Base-by-base conservation (phyloP, 2,113 vertebrate species). In the Mormoops blainvillei region DNA sequence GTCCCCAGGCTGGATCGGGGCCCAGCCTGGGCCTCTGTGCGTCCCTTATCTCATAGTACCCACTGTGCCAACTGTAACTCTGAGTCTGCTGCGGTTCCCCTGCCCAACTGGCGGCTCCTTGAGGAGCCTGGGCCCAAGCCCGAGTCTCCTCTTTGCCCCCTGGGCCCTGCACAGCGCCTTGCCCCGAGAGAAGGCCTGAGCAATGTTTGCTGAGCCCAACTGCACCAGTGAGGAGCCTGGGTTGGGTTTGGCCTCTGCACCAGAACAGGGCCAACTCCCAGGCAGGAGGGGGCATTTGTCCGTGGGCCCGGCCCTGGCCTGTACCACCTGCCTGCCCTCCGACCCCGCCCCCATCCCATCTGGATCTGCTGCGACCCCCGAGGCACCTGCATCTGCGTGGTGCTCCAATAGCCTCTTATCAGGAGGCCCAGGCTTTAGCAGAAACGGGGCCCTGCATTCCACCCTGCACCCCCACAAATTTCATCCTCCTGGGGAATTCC, bases 281-380 rank as follows among this genome's bases (percentile, higher is more conserved):
- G 89, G 81, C 48, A 22, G n/a, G 18, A 15, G 28, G 7, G 22
- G 0, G 4, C 6, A 0, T 70, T 31, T 0, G 9, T 68, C 36
- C 36, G 4, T 15, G 70, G 80, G 78, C 74, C 31, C 50, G 81
- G 78, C 70, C 71, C 26, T 31, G 1, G 38, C 38, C 20, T 5
- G 54, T 16, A 7, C 54, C 22, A 7, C 5, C 52, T 8, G 1
- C 28, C 85, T 8, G 2, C n/a, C 76, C 0, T 3, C 12, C 7
- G 3, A 7, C 56, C 56, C 56, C 7, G 3, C 22, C 20, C 58
- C 58, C 26, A 24, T 63, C 58, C n/a, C n/a, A n/a, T n/a, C n/a
- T 31, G 24, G 56, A 33, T 45, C 31, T 4, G 15, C 48, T 78
- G 18, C 0, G 0, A 4, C 9, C 61, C 41, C 61, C n/a, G 73